phyloP scores from a whole-genome alignment of 1,140 invertebrate genomes.

The Drosophila oshimai region DNA sequence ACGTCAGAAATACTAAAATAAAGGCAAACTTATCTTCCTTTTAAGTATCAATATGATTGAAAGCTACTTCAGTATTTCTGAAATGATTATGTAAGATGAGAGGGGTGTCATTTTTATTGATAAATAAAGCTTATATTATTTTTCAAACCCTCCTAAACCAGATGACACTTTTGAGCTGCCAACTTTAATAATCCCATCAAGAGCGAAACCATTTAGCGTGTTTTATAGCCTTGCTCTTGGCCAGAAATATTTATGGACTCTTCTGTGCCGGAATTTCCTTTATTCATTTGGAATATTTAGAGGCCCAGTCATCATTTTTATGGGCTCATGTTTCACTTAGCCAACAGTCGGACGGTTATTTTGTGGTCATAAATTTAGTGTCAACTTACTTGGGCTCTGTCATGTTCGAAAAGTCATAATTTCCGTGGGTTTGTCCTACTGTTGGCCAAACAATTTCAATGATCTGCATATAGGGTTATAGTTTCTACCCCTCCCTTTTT shows the following conservation, averaged over 20 bases:
- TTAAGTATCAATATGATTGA: too few relatives aligned
- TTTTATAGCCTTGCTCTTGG: slow-evolving; percentile 20
- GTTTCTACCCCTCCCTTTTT: not conserved
- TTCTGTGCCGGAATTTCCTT: slow-evolving; percentile 1
- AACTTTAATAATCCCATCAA: slow-evolving; percentile 31
- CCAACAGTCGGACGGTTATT: slow-evolving; percentile 36
- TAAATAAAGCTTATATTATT: too few relatives aligned
- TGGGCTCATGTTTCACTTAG: slow-evolving; percentile 70
- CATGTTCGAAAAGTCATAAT: slow-evolving; percentile 49
- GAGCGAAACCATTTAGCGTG: slow-evolving; percentile 21
- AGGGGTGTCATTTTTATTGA: too few relatives aligned
- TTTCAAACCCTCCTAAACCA: not conserved
- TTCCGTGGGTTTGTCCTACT: slow-evolving; percentile 13
- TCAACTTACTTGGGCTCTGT: slow-evolving; percentile 53
- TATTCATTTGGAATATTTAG: slow-evolving; percentile 31
- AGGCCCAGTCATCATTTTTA: slow-evolving; percentile 60
- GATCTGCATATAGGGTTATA: slow-evolving; percentile 66
- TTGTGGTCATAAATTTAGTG: slow-evolving; percentile 54
- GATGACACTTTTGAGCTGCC: not conserved
- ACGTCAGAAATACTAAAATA: too few relatives aligned
- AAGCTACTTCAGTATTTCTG: too few relatives aligned
- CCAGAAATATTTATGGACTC: slow-evolving; percentile 27
- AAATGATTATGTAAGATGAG: too few relatives aligned
- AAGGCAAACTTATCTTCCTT: too few relatives aligned
- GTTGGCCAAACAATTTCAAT: slow-evolving; percentile 53